These are phyloP conservation scores for Serranus cabrilla DNA, from an alignment of 2,797 vertebrate species.

Conservation along the genomic window DNA sequence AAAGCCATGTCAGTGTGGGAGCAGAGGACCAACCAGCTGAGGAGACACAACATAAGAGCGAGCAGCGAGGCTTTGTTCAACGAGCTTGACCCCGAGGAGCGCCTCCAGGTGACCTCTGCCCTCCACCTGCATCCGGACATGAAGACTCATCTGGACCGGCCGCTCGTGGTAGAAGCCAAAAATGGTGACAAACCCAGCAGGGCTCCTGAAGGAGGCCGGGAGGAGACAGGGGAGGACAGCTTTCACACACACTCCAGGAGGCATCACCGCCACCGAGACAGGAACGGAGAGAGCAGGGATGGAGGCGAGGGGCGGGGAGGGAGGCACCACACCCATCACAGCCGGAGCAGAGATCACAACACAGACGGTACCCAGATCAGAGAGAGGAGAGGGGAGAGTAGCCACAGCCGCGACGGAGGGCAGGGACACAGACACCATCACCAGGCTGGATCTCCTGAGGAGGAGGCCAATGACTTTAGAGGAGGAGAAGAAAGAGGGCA, in stretches of 20 bases:
- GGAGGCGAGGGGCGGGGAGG: slow-evolving; percentile 80
- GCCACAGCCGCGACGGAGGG: slow-evolving; percentile 64
- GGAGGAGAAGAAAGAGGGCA: slow-evolving; percentile 76
- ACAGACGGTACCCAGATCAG: slow-evolving; percentile 47
- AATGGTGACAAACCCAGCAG: slow-evolving; percentile 62
- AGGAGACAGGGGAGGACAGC: slow-evolving; percentile 59
- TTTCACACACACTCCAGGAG: slow-evolving; percentile 75
- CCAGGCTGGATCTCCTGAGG: slow-evolving; percentile 83
- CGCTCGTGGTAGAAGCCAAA: slow-evolving; percentile 90
- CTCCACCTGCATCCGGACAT: slow-evolving; percentile 94
- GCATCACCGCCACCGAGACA: slow-evolving; percentile 88
- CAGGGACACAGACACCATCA: slow-evolving; percentile 69
- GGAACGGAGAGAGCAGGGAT: slow-evolving; percentile 76
- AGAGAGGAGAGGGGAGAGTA: slow-evolving; percentile 79
- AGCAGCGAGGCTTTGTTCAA: slow-evolving; percentile 96
- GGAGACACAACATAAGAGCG: slow-evolving; percentile 91
- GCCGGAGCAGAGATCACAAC: slow-evolving; percentile 85
- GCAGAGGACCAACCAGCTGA: slow-evolving; percentile 95
- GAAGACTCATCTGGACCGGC: slow-evolving; percentile 95
- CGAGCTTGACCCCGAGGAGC: slow-evolving; percentile 94
- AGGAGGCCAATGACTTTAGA: slow-evolving; percentile 64
- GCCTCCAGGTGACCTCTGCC: slow-evolving; percentile 87
- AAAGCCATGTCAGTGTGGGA: slow-evolving; percentile 97
- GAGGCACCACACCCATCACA: slow-evolving; percentile 86
- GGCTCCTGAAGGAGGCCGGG: slow-evolving; percentile 46